phyloP scores from a whole-genome alignment of 2,797 vertebrate genomes.

The Gouania willdenowi region DNA sequence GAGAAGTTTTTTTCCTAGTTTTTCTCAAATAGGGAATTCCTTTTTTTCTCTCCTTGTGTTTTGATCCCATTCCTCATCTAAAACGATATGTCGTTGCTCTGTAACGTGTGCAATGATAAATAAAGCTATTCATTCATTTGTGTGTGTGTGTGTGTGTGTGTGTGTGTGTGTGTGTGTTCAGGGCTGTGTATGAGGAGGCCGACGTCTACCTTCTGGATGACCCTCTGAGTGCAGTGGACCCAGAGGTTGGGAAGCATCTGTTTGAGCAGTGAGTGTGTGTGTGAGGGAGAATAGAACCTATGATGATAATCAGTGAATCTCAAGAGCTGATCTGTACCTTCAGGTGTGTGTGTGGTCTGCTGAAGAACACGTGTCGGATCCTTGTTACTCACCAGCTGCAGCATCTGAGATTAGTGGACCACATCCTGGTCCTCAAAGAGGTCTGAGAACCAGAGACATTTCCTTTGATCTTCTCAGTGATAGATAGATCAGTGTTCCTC shows the following conservation, averaged over 20 bases:
- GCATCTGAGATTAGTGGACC: slow-evolving; percentile 80
- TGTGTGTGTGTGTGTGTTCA: slow-evolving; percentile 52
- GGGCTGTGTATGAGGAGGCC: slow-evolving; percentile 88
- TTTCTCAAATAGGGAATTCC: too few species aligned
- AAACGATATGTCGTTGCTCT: too few species aligned
- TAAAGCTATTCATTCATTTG: too few species aligned
- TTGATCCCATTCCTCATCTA: too few species aligned
- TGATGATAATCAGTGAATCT: too few species aligned
- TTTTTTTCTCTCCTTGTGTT: too few species aligned
- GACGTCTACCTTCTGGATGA: slow-evolving; percentile 93
- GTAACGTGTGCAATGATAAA: too few species aligned
- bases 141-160: too few species aligned
- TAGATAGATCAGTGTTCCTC: too few species aligned
- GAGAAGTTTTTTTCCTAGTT: too few species aligned
- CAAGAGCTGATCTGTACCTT: background rate
- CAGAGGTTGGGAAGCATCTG: slow-evolving; percentile 86
- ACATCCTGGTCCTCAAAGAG: slow-evolving; percentile 89
- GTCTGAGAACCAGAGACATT: slow-evolving; percentile 19
- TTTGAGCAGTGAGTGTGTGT: slow-evolving; percentile 87
- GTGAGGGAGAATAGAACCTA: too few species aligned
- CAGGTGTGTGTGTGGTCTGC: slow-evolving; percentile 88
- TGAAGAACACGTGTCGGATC: slow-evolving; percentile 84
- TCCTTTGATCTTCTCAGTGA: background rate
- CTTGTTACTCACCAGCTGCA: slow-evolving; percentile 94
- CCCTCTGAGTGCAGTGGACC: slow-evolving; percentile 88